Conservation (phyloP, 2,888 invertebrate genomes). For the Mythimna ferrago region DNA sequence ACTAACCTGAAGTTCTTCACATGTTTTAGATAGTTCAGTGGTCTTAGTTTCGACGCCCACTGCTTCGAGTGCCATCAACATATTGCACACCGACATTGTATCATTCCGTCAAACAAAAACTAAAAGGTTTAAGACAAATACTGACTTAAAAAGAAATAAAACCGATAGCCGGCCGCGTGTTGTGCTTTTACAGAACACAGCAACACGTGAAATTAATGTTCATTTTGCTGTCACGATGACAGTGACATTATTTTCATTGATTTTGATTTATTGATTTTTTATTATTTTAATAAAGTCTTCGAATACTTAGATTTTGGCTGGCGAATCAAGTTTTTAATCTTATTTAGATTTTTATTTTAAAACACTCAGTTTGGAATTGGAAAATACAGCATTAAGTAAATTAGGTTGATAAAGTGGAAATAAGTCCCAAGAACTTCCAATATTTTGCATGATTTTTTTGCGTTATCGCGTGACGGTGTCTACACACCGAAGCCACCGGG, state of each 20-base stretch:
- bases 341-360: background rate
- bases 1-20: constrained; percentile 78
- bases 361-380: no score
- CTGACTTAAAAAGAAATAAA: constrained; percentile 27
- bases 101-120: constrained; percentile 53
- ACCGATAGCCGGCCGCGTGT: constrained; percentile 66
- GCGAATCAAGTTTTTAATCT: background rate
- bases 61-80: constrained; percentile 66
- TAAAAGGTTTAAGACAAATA: constrained; percentile 25
- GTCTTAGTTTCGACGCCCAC: constrained; percentile 73
- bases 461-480: no score
- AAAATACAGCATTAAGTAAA: no score
- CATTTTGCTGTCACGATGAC: constrained; percentile 41
- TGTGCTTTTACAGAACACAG: constrained; percentile 43
- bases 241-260: constrained; percentile 71
- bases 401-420: no score
- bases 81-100: constrained; percentile 69
- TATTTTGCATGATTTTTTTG: no score
- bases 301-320: background rate
- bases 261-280: constrained; percentile 25
- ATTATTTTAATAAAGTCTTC: background rate
- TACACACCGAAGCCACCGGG: no score
- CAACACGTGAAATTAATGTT: constrained; percentile 58
- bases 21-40: constrained; percentile 74
- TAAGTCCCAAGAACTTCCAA: no score